Base-by-base conservation (phyloP, 1,140 invertebrate species). In the Mycetomoellerius zeteki region DNA sequence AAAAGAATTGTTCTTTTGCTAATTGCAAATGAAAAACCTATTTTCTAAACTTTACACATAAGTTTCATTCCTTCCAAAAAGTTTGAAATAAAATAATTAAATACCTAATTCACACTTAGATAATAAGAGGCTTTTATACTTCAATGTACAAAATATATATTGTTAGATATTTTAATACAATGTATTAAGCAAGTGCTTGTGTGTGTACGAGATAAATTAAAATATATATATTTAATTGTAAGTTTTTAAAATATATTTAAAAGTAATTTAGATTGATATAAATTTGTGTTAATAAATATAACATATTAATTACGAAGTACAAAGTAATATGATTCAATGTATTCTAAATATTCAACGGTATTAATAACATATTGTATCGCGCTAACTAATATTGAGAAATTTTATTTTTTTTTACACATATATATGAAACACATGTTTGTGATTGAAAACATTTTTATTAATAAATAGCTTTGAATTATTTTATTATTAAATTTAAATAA, bases 121-220 rank as follows among this genome's bases (percentile, higher is more conserved):
- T 81, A 43, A 71, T 71, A 81, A 77, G 30, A 75, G 56, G 54
- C 64, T 77, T 82, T 50, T 52, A 12, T 50, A 77, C 54, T 60
- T 71, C 47, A 30, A 77, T 71, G 65, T 85, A 65, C 52, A 86
- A 56, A 80, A 30, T 62, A 84, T 85, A 50, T 50, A 16, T 50
- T 50, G 8, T 54, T 77, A 21, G 47, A 2, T 75, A 64, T n/a
- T 19, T 71, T 82, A 89, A 87, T 77, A 54, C 56, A 37, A 81
- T 65, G 10, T 80, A 80, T 80, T 52, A 65, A 21, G 24, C 60
- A 64, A 16, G 3, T 67, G 6, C 19, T 50, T 62, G 33, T 62
- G 37, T n/a, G n/a, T n/a, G n/a, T n/a, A n/a, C 5, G 30, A 75
- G 30, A 21, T 75, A 24, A 56, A 56, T 6, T 58, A 76, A 37